Evolutionary conservation across 2,797 vertebrate species (phyloP), one percentile per base, ranked within the genome.

Genomic region (Ctenopoma kingsleyae): DNA sequence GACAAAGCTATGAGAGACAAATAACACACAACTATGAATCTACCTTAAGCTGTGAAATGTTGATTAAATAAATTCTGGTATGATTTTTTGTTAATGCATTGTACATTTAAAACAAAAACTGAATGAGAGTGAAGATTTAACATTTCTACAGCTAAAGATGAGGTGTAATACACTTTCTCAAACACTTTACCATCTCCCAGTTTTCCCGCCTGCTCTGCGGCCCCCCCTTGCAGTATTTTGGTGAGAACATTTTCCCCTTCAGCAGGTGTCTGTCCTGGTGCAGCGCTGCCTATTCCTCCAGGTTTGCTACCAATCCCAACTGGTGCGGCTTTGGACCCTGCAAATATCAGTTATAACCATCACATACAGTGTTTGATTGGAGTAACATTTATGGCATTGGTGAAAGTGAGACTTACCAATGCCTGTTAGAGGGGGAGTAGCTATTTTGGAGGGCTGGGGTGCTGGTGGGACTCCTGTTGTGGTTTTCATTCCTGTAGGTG

Each of bases 181-280:
- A 69, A 47, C 4, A 48, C 13, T 15, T 74, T 94, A 99, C 98
- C 98, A 91, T 99, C 98, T 57, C 98, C 97, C 70, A 99, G 94
- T 93, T 99, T 99, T 86, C 98, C 98, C 11, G 98, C 98, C 94
- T 99, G 98, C 84, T 99, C 98, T 0, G 96, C 98, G 54, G 98
- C 98, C 3, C 96, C 97, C 62, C 98, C 98, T 0, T 96, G 97
- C 75, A 99, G 92, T 80, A 99, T 99, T 93, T 99, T 99, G 86
- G 95, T 96, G 74, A 99, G 94, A 81, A 99, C 94, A 0, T 97
- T 99, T 17, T 98, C 97, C 49, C 97, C 97, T 22, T 98, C 97
- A 0, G 87, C 87, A 0, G 95, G 94, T 0, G 95, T 76, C 80
- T 96, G 97, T 77, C 94, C 92, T 0, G 93, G 68, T 13, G 94